Evolutionary conservation across 2,888 invertebrate species (phyloP), one percentile per base, ranked within the genome.

Genomic region (Poecilus cupreus): DNA sequence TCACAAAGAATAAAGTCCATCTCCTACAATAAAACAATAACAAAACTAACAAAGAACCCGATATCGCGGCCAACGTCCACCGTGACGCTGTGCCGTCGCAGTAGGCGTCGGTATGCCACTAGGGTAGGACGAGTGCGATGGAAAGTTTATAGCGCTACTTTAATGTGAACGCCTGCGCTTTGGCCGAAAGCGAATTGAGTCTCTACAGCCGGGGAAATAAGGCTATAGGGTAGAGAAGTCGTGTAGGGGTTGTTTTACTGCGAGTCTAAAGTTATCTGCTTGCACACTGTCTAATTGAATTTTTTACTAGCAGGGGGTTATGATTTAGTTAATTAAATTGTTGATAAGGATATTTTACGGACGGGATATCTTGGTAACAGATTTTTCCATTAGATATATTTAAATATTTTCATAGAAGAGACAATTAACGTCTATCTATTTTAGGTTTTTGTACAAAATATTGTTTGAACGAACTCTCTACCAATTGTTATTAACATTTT

Each of bases 141-240:
- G 43, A 24, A 76, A 51, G 37, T 79, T 70, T 79, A 79, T 79
- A 79, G 68, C 68, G 70, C 49, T 13, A 70, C 79, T 70, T 79
- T 79, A 79, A 79, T 49, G 24, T 70, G n/a, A 68, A 79, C 79
- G 79, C 70, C 37, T 79, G 79, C 79, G 79, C 79, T 24, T 11
- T 18, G 3, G 20, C n/a, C 18, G 18, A n/a, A 39, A 32, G 39
- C 39, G 43, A 60, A n/a, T 39, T 39, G 37, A 18, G 26, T 5
- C 26, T 18, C 16, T 49, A 49, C 13, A 11, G n/a, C n/a, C 11
- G 13, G 18, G n/a, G 18, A 20, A 49, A 16, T 49, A 49, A 26
- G 18, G 74, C 26, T 24, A 16, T 49, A 49, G 13, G 18, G 74
- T 24, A 13, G 10, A 46, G 4, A 49, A 16, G 24, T 6, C 6